Evolutionary conservation across 2,113 vertebrate genomes (phyloP).

Genomic region (Mesoclemmys tuberculata): DNA sequence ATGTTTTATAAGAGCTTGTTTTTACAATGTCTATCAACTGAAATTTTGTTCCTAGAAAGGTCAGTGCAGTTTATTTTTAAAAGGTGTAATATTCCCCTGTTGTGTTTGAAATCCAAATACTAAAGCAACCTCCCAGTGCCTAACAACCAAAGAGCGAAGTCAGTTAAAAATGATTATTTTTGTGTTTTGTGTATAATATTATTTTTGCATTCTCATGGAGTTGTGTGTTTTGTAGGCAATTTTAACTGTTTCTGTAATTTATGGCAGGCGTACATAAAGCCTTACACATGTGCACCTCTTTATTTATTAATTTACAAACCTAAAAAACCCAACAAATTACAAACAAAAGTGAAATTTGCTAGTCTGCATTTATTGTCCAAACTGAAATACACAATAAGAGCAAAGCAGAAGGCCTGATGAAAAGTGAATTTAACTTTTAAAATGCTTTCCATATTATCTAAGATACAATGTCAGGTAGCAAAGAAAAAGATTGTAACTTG

Average conservation of each 20-base stretch:
- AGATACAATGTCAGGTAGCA: neutral
- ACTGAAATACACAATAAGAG: neutral
- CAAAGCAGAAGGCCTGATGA: neutral
- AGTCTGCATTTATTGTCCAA: neutral
- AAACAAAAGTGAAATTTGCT: neutral
- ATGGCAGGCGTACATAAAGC: neutral
- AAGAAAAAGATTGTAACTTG: neutral
- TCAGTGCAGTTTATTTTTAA: neutral
- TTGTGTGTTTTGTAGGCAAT: neutral
- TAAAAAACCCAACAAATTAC: neutral
- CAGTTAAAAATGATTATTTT: neutral
- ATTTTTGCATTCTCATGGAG: neutral
- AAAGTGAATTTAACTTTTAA: neutral
- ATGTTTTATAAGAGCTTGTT: neutral
- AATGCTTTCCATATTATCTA: neutral
- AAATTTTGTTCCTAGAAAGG: neutral
- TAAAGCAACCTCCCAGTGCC: neutral
- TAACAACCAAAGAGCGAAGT: rapidly evolving
- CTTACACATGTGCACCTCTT: neutral
- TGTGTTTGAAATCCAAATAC: neutral
- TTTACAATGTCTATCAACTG: neutral
- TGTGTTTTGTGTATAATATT: neutral
- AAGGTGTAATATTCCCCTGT: neutral
- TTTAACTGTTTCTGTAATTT: neutral
- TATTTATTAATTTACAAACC: neutral